Conservation (phyloP, 2,797 vertebrate genomes). For the Pitangus sulphuratus region DNA sequence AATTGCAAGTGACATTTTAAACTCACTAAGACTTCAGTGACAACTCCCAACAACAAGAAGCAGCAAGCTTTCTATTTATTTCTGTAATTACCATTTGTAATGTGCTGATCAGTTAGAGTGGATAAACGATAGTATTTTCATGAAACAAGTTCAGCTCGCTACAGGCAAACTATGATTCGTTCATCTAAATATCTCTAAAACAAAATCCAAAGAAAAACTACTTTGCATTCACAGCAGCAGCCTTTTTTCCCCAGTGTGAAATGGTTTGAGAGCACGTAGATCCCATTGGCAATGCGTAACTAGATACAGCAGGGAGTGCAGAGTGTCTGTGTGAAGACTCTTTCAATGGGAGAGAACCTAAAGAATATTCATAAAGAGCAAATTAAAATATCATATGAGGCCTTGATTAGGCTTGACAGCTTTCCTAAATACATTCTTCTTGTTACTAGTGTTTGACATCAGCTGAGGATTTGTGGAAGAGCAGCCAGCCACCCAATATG, state of each 20-base stretch:
- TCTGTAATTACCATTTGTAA: neutral
- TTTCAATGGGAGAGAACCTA: neutral
- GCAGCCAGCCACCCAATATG: neutral
- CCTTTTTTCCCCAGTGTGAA: neutral
- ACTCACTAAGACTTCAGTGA: neutral
- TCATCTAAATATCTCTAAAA: neutral
- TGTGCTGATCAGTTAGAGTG: neutral
- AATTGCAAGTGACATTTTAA: slow-evolving; percentile 45
- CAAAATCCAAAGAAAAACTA: neutral
- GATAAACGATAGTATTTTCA: neutral
- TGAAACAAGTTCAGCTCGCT: neutral
- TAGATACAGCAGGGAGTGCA: neutral
- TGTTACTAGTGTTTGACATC: neutral
- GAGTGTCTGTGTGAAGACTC: neutral
- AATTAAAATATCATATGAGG: neutral
- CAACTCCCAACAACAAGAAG: neutral
- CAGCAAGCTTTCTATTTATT: neutral
- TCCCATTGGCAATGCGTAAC: accelerated
- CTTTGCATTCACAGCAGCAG: neutral
- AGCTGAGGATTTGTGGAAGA: neutral
- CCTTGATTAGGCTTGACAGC: neutral
- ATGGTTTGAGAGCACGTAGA: neutral
- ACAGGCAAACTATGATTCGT: neutral
- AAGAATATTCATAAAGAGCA: neutral
- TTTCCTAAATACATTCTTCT: neutral